Evolutionary conservation across 2,797 vertebrate species (phyloP), one percentile per base, ranked within the genome.

Genomic region (Pseudotriccus pelzelni): DNA sequence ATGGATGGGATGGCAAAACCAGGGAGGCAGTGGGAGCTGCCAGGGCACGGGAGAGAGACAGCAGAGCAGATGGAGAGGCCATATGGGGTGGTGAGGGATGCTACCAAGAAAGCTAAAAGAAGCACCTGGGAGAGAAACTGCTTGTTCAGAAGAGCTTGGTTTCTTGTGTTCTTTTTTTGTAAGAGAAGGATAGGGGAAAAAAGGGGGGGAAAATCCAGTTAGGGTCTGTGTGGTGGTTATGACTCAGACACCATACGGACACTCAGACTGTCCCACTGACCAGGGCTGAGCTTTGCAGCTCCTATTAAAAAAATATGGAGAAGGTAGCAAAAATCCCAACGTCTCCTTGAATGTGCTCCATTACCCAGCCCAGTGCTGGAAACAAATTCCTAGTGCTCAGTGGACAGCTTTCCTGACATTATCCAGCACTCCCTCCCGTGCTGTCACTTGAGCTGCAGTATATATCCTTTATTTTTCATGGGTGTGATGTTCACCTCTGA

Each of bases 1-100:
- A 59, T 2, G 46, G 50, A 52, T 52, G 50, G 78, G 73, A 74
- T 20, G 36, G 78, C 1, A 23, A 58, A 27, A 12, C 32, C 9
- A 3, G 37, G 37, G 69, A 90, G 63, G 86, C 88, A 69, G 19
- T 3, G 77, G 86, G 77, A 93, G 73, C 92, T 94, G 93, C 89
- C 84, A 77, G 84, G 76, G 56, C 73, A 87, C 0, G 0, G 11
- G 30, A 87, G 41, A 72, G 58, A 55, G 56, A 64, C 0, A 3
- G 41, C 72, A 87, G 44, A 87, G 85, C 93, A 94, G 93, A 88
- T 89, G 90, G 76, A 93, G 53, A 94, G 83, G 79, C 72, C 60
- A 79, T 60, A 80, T 85, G 93, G 87, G 91, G 52, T 49, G 20
- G 8, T 43, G 69, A 95, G 73, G 60, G 82, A 83, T 67, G 66